phyloP scores from a whole-genome alignment of 2,113 vertebrate species.

The Blennius ocellaris region DNA sequence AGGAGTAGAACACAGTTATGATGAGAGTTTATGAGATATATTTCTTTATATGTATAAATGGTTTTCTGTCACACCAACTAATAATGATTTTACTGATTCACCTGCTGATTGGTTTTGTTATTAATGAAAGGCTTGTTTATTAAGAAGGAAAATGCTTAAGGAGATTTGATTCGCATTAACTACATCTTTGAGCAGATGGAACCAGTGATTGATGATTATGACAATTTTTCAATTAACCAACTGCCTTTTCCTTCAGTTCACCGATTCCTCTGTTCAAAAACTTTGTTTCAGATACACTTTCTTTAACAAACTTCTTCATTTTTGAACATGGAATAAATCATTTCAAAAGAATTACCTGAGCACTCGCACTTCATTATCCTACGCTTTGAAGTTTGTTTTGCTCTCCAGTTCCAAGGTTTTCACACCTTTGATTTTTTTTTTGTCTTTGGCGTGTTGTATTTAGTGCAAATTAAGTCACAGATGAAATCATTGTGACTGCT shows the following conservation, averaged over 20 bases:
- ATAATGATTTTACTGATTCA: no score
- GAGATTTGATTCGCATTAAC: no score
- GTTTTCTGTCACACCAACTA: no score
- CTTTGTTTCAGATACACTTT: not conserved
- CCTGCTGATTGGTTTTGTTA: no score
- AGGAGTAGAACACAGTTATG: no score
- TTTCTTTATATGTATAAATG: no score
- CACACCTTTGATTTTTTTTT: not conserved
- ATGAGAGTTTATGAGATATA: no score
- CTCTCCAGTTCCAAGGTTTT: constrained; percentile 4
- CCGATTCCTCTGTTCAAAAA: no score
- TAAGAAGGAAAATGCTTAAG: no score
- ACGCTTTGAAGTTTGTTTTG: constrained; percentile 21
- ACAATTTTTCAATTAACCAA: not conserved
- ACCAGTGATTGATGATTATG: not conserved
- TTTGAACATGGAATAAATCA: not conserved
- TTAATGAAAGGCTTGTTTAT: no score
- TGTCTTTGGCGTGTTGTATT: not conserved
- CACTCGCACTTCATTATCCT: not conserved
- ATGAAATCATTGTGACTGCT: constrained; percentile 8
- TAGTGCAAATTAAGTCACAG: constrained; percentile 8
- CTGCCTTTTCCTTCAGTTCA: not conserved
- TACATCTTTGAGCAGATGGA: not conserved
- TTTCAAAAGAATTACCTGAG: constrained; percentile 9
- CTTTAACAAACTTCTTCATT: not conserved